Percentiles rank a stretch among this genome's conserved stretches.
Conservation (phyloP, 1,140 invertebrate species). For the Drosophila pandora region DNA sequence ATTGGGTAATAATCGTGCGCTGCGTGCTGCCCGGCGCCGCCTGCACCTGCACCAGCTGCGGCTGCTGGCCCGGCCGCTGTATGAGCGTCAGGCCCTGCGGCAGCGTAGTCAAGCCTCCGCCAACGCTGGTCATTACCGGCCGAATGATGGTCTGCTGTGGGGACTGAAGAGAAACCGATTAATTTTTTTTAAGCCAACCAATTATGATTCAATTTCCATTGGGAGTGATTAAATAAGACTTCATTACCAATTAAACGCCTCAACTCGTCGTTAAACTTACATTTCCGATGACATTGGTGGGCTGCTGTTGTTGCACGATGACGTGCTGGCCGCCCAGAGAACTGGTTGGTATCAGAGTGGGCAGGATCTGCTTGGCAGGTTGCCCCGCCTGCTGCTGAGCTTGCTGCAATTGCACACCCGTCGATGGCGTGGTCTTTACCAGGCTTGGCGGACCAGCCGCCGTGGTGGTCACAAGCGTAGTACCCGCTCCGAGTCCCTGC, state of each 20-base stretch:
- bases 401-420: slow-evolving; percentile 50
- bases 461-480: slow-evolving; percentile 76
- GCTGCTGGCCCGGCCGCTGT: slow-evolving; percentile 81
- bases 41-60: slow-evolving; percentile 82
- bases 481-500: slow-evolving; percentile 58
- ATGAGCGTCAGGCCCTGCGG: slow-evolving; percentile 82
- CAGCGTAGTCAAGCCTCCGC: slow-evolving; percentile 72
- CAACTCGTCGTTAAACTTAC: slow-evolving; percentile 43
- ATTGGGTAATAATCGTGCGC: slow-evolving; percentile 71
- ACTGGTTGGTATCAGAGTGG: slow-evolving; percentile 80
- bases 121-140: slow-evolving; percentile 74
- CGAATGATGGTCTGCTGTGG: slow-evolving; percentile 81
- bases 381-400: slow-evolving; percentile 48
- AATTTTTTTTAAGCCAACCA: not conserved
- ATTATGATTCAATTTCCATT: not conserved
- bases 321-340: slow-evolving; percentile 68
- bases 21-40: slow-evolving; percentile 67
- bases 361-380: slow-evolving; percentile 69
- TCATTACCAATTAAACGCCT: not conserved
- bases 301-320: slow-evolving; percentile 75
- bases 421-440: slow-evolving; percentile 71
- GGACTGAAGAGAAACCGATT: slow-evolving; percentile 40
- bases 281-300: slow-evolving; percentile 73
- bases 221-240: not conserved
- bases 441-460: slow-evolving; percentile 76